Evolutionary conservation across 2,888 invertebrate genomes (phyloP), one percentile per base, ranked within the genome.

Genomic region (Leptinotarsa tumamoca): DNA sequence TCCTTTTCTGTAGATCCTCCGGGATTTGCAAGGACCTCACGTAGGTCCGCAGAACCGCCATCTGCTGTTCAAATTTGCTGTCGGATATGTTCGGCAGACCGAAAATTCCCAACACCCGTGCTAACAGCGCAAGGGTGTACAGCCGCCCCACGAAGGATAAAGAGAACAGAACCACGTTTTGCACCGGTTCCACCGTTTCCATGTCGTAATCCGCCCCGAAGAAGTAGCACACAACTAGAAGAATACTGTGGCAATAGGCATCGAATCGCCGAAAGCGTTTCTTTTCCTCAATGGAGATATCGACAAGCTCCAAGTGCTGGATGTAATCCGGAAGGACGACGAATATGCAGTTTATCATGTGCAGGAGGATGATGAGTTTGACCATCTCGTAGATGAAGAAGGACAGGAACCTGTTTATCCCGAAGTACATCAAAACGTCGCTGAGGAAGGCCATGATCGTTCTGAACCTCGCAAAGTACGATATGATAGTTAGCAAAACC

Each of bases 21-120:
- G 91, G 90, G n/a, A 91, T 87, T 78, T 90, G 89, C 81, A 90
- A 90, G 67, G 90, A 88, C 4, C 84, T 84, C 87, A 91, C 90
- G 80, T 91, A 92, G 74, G 90, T 89, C 85, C 89, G 86, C n/a
- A 88, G 80, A 83, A 90, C 90, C 72, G 89, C 87, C 81, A 90
- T 88, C 27, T 91, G 87, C 72, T 89, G 89, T 73, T 89, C 87
- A 81, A 88, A 89, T 74, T 88, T 88, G 10, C 87, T 83, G 73
- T 88, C 86, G 0, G 88, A 86, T 23, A 87, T 85, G 3, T 85
- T 85, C 4, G 84, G 79, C 3, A 82, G 75, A 7, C 83, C 83
- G 68, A 84, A 84, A 13, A 82, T 69, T 80, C 83, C 27, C 81
- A 89, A 70, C n/a, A 84, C 72, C 51, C 75, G 78, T 10, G 83